Evolutionary conservation across 2,113 vertebrate species (phyloP), one percentile per base, ranked within the genome.

Genomic region (Amazona vittata): DNA sequence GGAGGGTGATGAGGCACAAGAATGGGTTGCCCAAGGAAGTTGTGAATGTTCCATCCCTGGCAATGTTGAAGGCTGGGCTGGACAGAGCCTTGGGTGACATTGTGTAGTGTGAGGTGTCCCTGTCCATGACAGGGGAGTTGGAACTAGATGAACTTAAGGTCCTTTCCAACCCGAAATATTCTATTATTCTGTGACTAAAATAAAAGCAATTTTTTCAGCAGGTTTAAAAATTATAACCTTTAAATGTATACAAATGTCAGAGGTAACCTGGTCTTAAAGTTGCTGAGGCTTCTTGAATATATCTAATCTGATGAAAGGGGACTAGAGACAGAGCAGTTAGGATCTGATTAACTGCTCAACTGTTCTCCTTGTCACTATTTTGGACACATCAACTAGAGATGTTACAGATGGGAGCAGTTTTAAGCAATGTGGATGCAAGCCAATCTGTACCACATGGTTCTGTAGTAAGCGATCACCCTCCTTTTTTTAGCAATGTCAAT

Each of bases 301-400:
- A 19, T 75, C 19, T 64, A 47, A 50, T 29, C 17, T 82, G 9
- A 20, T 50, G 18, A 68, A 91, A 71, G 18, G 47, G 11, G 10
- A 29, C 26, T 15, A 68, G 4, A 15, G 47, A 85, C 6, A 59
- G 15, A 65, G 16, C 2, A 88, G 15, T n/a, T 62, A 82, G 2
- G 39, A 79, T n/a, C 37, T 93, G 46, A n/a, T 77, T 81, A 49
- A 49, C 53, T 44, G 3, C 6, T 62, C 53, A 63, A 35, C 33
- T 83, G 19, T 84, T 50, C 18, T 86, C 12, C 41, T 67, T 44
- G 43, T 41, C 26, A 43, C 12, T 67, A 6, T 67, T 93, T 80
- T 44, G 37, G n/a, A 53, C 55, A 24, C 0, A 0, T 2, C 37
- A 59, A 25, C 12, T 43, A 49, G 60, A 70, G 10, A 5, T 28